These are phyloP conservation scores for Tadarida brasiliensis DNA, from an alignment of 2,797 vertebrate genomes.

Conservation along the genomic window DNA sequence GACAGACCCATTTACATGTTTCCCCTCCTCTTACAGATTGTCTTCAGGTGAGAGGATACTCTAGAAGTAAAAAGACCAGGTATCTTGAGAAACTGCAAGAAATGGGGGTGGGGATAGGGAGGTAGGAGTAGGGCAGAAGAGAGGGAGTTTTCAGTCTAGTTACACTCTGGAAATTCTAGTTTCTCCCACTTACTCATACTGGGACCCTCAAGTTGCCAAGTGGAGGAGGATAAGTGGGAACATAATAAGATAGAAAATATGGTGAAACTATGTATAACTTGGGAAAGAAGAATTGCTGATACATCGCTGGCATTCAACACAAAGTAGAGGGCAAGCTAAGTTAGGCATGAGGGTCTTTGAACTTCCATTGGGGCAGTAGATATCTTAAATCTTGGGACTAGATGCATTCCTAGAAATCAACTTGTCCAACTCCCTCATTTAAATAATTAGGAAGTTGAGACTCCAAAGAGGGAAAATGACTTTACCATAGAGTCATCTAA, in stretches of 20 bases:
- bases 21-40: not conserved
- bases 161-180: conserved; percentile 46
- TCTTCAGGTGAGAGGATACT: not conserved
- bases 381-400: not conserved
- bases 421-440: not conserved
- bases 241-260: conserved; percentile 19
- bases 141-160: not conserved
- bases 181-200: not conserved
- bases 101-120: not conserved
- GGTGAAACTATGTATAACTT: conserved; percentile 23
- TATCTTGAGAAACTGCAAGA: conserved; percentile 5
- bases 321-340: not conserved
- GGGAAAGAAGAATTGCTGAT: not conserved
- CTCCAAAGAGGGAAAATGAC: not conserved
- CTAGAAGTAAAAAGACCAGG: not conserved
- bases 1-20: not conserved
- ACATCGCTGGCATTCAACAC: not conserved
- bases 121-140: not conserved
- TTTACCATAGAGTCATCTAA: not conserved
- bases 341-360: not conserved
- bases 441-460: not conserved
- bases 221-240: not conserved
- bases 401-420: not conserved
- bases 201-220: conserved; percentile 30
- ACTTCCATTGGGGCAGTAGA: not conserved